Evolutionary conservation across 2,113 vertebrate species (phyloP), one percentile per base, ranked within the genome.

Genomic region (Leucopsar rothschildi): DNA sequence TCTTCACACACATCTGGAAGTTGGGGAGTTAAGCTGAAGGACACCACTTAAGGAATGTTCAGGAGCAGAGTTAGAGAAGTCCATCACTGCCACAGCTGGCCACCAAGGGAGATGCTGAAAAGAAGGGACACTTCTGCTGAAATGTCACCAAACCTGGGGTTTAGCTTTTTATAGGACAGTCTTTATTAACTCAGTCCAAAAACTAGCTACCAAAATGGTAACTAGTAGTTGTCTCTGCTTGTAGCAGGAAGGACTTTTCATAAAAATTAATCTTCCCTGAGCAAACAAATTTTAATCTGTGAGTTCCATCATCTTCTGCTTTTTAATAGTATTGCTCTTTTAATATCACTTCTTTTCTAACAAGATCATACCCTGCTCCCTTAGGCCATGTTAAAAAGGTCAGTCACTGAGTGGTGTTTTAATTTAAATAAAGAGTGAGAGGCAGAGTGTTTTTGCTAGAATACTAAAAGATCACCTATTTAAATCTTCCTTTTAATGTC

Each of bases 301-400:
- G 50, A 50, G 24, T 78, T 92, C 79, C 68, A 80, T 88, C 85
- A 40, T 88, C 79, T 80, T 80, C 80, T 91, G 69, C 65, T 93
- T 84, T 94, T 91, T 90, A 95, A 92, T 86, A 86, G 55, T 72
- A 81, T 84, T 94, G 82, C 90, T 93, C 83, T 95, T 95, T 91
- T 95, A 92, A 91, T 91, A 96, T 94, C 77, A 84, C 23, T 82
- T 92, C 76, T 93, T 92, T 84, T 75, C 92, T 83, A 94, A 92
- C 94, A 91, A 95, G 95, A 92, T 95, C 95, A 92, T 96, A 95
- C 83, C 50, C 73, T 93, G 49, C 81, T 97, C 97, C 96, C 96
- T 91, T 85, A 95, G 95, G 96, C 95, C 97, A 64, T 94, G 95
- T 92, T 96, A 94, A 94, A 97, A 97, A 94, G 95, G 96, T 97